Base-by-base conservation (phyloP, 2,888 invertebrate genomes). In the Hedychridium roseum region DNA sequence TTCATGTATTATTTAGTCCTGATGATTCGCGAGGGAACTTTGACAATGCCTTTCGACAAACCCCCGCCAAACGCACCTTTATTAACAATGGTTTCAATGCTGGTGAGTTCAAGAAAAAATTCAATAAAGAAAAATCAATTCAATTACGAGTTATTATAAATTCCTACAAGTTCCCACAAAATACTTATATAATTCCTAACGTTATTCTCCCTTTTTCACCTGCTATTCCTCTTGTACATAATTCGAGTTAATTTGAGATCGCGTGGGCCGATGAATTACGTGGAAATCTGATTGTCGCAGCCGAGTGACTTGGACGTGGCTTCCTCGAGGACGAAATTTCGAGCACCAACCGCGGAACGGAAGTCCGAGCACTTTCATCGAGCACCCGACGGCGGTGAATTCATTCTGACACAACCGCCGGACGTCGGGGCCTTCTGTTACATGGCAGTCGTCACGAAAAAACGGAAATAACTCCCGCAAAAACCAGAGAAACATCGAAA, bases 391-490 rank as follows among this genome's bases (percentile, higher is more conserved):
- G 84, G 83, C 2, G 84, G 84, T 1, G 82, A 82, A 5, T 85
- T 85, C 70, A 70, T 84, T 34, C 81, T 83, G 0, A 79, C 82
- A 1, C 84, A 84, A 57, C 84, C 84, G 2, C 84, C 84, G 1
- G 76, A 82, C 54, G 83, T 83, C 65, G 84, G 84, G 1, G 84
- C 83, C 1, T 85, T 85, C 70, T 84, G 84, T 66, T 84, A 84
- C 64, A 71, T 84, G 36, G 83, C 84, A 3, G 83, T 84, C 17
- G 80, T 84, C 3, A 79, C 66, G 23, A 71, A 70, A 43, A 66
- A 57, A 34, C 47, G 50, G 41, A 50, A 56, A 47, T 62, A 42
- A 56, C 51, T n/a, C n/a, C n/a, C n/a, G n/a, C n/a, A n/a, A n/a
- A n/a, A n/a, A n/a, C n/a, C n/a, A n/a, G n/a, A n/a, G n/a, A n/a